Evolutionary conservation across 2,113 vertebrate species (phyloP), one percentile per base, ranked within the genome.

Genomic region (Phyllostomus hastatus): DNA sequence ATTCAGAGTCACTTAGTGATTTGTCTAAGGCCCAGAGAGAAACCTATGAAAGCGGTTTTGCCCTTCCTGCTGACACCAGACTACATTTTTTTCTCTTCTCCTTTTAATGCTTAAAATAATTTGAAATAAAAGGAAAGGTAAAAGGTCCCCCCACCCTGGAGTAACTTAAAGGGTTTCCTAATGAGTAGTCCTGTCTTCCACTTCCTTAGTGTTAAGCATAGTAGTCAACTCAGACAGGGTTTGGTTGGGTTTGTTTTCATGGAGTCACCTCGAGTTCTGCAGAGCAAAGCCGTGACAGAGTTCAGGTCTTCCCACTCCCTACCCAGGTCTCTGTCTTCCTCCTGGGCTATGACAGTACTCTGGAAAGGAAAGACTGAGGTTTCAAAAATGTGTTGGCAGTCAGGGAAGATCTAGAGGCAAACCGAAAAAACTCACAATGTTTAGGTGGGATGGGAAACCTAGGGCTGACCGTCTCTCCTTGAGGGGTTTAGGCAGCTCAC

Each of bases 81-180:
- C 14, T 59, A 26, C n/a, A 7, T 28, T 52, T 28, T n/a, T 4
- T 35, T 52, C 50, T 9, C 26, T 59, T 59, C 41, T 46, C 69
- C 69, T 84, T 70, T 92, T 26, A 14, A 70, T 76, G 48, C 33
- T 79, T 91, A 93, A 78, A 86, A 73, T 88, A n/a, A 76, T 50
- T 90, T 66, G 43, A 94, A 92, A 81, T 75, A 52, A 87, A 78
- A 93, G 16, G 31, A 33, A 78, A 96, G 24, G 41, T 79, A 85
- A 80, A 31, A 46, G 46, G 28, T 8, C 35, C 31, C 17, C 82
- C 26, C 50, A 14, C 50, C 20, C 10, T 35, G 31, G 81, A 64
- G 52, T 81, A 86, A 81, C 10, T 69, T 85, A 43, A 85, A 89
- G 7, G 26, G 33, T 52, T 91, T 91, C 22, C 67, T 46, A 54